Base-by-base conservation (phyloP, 1,140 invertebrate species). In the Lasaia peninsularis region DNA sequence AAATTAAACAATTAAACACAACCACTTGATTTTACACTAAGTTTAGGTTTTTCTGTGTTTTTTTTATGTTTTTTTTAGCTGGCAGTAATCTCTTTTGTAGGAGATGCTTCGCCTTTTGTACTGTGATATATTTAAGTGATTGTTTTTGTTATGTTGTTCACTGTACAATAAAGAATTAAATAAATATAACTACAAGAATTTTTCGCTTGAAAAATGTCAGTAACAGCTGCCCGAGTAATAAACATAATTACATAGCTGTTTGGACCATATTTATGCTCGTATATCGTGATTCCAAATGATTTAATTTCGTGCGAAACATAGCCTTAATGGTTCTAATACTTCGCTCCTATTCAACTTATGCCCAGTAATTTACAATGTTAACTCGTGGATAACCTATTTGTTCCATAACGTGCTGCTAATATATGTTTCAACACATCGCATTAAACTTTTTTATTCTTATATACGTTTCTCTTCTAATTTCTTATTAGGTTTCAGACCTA, bases 381-480 rank as follows among this genome's bases (percentile, higher is more conserved):
- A 28, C 48, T 63, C 65, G 65, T 67, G 65, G 58, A 63, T 40
- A 51, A 48, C 54, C 56, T 56, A 67, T 67, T 67, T 63, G 56
- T 60, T 58, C 24, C 32, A 51, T 35, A 16, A 44, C 40, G 10
- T 21, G 18, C 40, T 52, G 37, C 48, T 51, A 52, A 34, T 55
- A 52, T 59, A 55, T 24, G 51, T 51, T 20, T 52, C 34, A 31
- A 34, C 51, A 44, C 9, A 8, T 18, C 9, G 34, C 31, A 3
- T 31, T 35, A 57, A 49, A 31, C 21, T n/a, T 33, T 60, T 60
- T 60, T 40, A 6, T 59, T 60, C 33, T 44, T 37, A 37, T 44
- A 44, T 44, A 2, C 16, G 18, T 44, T 2, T 44, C 2, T 20
- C 20, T 44, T 28, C 7, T 28, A 7, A 7, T 28, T 28, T 28